Conservation (phyloP, 2,888 invertebrate species). For the Elmis aenea region DNA sequence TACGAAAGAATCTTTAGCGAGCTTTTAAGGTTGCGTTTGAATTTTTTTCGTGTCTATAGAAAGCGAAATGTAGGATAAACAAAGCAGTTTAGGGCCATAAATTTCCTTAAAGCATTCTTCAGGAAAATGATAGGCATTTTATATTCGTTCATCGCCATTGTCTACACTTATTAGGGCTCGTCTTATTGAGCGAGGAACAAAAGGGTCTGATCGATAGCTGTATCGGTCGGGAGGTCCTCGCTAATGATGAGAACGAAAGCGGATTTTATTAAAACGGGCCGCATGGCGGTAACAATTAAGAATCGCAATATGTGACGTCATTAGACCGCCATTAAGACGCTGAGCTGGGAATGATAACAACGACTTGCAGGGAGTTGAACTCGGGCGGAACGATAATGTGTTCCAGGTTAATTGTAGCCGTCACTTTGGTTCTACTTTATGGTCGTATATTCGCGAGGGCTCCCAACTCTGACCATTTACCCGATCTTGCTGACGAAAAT, state of each 20-base stretch:
- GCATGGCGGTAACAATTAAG: slow-evolving; percentile 22
- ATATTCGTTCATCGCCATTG: too few species aligned
- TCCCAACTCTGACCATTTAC: slow-evolving; percentile 13
- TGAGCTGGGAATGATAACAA: slow-evolving; percentile 30
- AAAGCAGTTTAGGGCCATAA: too few species aligned
- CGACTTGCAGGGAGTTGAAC: slow-evolving; percentile 22
- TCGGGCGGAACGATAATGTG: slow-evolving; percentile 29
- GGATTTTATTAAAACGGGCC: slow-evolving; percentile 21
- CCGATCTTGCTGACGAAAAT: slow-evolving; percentile 29
- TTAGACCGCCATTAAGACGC: slow-evolving; percentile 33
- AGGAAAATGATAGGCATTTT: too few species aligned
- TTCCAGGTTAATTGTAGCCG: slow-evolving; percentile 34
- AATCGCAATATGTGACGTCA: slow-evolving; percentile 25
- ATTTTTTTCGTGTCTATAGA: too few species aligned
- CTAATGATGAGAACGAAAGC: background rate
- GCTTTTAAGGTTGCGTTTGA: too few species aligned
- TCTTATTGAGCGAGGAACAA: too few species aligned
- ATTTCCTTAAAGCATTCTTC: too few species aligned
- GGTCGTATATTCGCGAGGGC: slow-evolving; percentile 22
- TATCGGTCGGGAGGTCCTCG: slow-evolving; percentile 1
- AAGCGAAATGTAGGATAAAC: too few species aligned
- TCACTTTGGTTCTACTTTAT: slow-evolving; percentile 30
- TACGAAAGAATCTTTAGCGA: too few species aligned
- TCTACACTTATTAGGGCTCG: too few species aligned
- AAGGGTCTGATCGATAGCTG: slow-evolving; percentile 14